A percentile compares a stretch with the other conserved stretches of the same genome.
phyloP scores from a whole-genome alignment of 2,113 vertebrate species.

The Piaya cayana region DNA sequence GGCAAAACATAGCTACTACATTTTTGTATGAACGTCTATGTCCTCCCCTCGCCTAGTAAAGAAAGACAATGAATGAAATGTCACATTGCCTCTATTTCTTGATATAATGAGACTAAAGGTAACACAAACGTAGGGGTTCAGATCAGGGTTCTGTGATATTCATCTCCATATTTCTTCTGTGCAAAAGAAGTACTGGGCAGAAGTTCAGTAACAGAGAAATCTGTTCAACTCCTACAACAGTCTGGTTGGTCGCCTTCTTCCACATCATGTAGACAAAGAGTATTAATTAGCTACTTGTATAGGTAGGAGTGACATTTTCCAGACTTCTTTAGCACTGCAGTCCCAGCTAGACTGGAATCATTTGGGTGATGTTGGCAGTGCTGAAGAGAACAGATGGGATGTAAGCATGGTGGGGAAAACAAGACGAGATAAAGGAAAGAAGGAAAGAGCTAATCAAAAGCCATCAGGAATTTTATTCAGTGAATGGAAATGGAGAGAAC shows the following conservation, averaged over 20 bases:
- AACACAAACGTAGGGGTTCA: not conserved
- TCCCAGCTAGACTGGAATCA: not conserved
- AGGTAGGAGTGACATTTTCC: not conserved
- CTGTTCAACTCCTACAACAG: not conserved
- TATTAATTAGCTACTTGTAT: not conserved
- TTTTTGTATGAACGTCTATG: not conserved
- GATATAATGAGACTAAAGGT: not conserved
- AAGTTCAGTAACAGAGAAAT: not conserved
- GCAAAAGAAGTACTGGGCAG: not conserved
- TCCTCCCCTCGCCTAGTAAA: not conserved
- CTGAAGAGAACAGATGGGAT: constrained; percentile 5
- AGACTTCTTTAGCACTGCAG: not conserved
- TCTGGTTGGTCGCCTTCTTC: not conserved
- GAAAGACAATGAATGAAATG: not conserved
- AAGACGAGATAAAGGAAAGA: not conserved
- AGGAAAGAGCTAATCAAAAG: not conserved
- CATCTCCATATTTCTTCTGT: not conserved
- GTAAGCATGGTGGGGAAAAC: not conserved
- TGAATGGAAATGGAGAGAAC: not conserved
- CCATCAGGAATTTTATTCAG: not conserved
- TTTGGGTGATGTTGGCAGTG: not conserved
- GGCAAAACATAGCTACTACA: not conserved
- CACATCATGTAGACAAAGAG: not conserved
- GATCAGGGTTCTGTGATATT: not conserved
- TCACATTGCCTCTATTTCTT: not conserved